Conservation (phyloP, 2,888 invertebrate species). For the Nomada fucata region DNA sequence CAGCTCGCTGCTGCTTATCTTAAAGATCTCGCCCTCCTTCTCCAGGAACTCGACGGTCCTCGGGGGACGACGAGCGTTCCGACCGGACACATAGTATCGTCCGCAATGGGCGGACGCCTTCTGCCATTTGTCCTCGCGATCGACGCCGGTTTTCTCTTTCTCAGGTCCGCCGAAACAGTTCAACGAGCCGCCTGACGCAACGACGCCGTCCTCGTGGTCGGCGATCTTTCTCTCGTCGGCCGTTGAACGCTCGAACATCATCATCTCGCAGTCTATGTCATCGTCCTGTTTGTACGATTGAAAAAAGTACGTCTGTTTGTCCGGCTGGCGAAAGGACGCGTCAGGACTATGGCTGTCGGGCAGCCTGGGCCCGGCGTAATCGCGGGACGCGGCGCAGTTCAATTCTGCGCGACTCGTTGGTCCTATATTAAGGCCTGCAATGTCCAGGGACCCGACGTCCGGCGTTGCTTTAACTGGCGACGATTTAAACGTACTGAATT, state of each 20-base stretch:
- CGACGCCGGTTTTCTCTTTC: constrained; percentile 47
- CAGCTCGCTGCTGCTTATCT: constrained; percentile 74
- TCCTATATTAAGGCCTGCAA: constrained; percentile 73
- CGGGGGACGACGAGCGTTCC: constrained; percentile 67
- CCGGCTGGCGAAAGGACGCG: constrained; percentile 68
- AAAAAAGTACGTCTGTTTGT: constrained; percentile 81
- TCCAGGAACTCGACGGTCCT: constrained; percentile 76
- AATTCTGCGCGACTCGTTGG: constrained; percentile 64
- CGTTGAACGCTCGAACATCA: constrained; percentile 57
- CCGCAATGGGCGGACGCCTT: constrained; percentile 4
- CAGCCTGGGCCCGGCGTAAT: constrained; percentile 48
- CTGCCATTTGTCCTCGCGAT: constrained; percentile 56
- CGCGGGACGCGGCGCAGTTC: constrained; percentile 57
- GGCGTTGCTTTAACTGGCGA: constrained; percentile 62
- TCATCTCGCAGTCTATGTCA: constrained; percentile 74
- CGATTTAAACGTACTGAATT: constrained; percentile 80
- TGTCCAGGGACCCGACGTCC: constrained; percentile 68
- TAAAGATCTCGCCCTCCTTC: constrained; percentile 78
- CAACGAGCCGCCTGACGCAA: constrained; percentile 59
- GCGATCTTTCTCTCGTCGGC: constrained; percentile 12
- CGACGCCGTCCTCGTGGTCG: constrained; percentile 39
- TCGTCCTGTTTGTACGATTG: constrained; percentile 81
- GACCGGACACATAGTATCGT: constrained; percentile 26
- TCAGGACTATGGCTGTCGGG: constrained; percentile 61
- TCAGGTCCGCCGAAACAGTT: constrained; percentile 70